Conservation (phyloP, 2,797 vertebrate species). For the Argyrosomus regius region DNA sequence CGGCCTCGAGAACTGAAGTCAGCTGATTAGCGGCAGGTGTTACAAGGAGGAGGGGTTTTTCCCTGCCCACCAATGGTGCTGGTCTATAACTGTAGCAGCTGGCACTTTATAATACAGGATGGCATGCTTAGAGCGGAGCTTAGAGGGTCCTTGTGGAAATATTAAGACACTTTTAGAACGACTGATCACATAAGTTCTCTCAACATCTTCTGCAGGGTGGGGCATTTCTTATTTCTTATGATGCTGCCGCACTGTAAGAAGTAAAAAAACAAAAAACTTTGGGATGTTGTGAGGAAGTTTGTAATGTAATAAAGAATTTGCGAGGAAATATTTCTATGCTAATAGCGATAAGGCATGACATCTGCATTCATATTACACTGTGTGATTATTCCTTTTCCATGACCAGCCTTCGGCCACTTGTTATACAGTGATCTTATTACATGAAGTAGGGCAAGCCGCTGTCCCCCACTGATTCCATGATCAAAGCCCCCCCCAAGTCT, state of each 20-base stretch:
- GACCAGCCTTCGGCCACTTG: conserved; percentile 45
- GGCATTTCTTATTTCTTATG: conserved; percentile 24
- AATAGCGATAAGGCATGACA: conserved; percentile 17
- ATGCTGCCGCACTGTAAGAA: neutral
- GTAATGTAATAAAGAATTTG: neutral
- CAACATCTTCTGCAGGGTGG: conserved; percentile 19
- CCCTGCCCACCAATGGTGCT: conserved; percentile 47
- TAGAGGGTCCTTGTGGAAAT: conserved; percentile 63
- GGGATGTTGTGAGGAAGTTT: neutral
- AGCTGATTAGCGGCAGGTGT: conserved; percentile 69
- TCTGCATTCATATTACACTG: conserved; percentile 31
- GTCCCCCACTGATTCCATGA: conserved; percentile 58
- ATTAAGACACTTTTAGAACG: conserved; percentile 68
- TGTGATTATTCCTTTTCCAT: conserved; percentile 64
- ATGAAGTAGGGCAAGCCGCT: conserved; percentile 54
- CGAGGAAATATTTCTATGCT: neutral
- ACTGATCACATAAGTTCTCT: conserved; percentile 55
- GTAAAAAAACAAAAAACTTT: neutral
- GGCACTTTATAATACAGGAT: conserved; percentile 70
- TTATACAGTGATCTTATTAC: conserved; percentile 68
- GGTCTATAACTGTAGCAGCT: conserved; percentile 66
- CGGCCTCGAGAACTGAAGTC: conserved; percentile 30
- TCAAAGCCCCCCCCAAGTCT: conserved; percentile 57
- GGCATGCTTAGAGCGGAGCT: conserved; percentile 53
- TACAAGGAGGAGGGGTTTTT: conserved; percentile 43